These are phyloP conservation scores for Engystomops pustulosus DNA, from an alignment of 2,113 vertebrate genomes.

Conservation along the genomic window DNA sequence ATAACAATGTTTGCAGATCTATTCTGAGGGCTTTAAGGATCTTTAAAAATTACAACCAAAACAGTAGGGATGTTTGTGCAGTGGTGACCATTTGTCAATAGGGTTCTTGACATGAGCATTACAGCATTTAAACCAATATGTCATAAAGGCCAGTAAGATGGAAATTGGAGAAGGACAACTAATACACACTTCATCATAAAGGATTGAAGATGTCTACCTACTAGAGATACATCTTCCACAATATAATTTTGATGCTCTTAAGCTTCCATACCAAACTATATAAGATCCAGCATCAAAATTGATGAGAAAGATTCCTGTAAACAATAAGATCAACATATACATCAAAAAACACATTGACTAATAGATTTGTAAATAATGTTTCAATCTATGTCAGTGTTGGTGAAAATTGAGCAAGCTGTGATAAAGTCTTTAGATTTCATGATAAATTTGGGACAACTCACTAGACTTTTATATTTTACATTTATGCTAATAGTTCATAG, in stretches of 20 bases:
- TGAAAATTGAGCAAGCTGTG: too few species aligned
- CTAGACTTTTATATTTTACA: too few species aligned
- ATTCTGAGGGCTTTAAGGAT: slow-evolving; percentile 3
- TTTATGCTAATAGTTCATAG: too few species aligned
- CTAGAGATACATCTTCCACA: slow-evolving; percentile 68
- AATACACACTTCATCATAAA: slow-evolving; percentile 68
- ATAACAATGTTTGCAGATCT: not conserved
- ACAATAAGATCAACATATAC: not conserved
- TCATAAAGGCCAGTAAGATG: slow-evolving; percentile 71
- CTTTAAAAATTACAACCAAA: slow-evolving; percentile 41
- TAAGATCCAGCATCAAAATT: not conserved
- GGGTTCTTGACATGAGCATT: slow-evolving; percentile 70
- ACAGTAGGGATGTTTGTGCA: slow-evolving; percentile 80
- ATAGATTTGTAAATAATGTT: too few species aligned
- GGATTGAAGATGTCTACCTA: slow-evolving; percentile 70
- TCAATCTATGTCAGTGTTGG: too few species aligned
- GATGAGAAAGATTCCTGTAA: not conserved
- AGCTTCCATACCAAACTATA: slow-evolving; percentile 35
- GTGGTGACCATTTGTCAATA: slow-evolving; percentile 78
- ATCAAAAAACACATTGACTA: not conserved
- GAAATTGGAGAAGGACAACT: slow-evolving; percentile 72
- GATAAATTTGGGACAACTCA: too few species aligned
- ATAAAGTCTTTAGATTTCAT: too few species aligned
- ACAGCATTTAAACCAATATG: slow-evolving; percentile 69
- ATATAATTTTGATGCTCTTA: slow-evolving; percentile 65